phyloP scores from a whole-genome alignment of 2,113 vertebrate genomes.

The Physeter macrocephalus region DNA sequence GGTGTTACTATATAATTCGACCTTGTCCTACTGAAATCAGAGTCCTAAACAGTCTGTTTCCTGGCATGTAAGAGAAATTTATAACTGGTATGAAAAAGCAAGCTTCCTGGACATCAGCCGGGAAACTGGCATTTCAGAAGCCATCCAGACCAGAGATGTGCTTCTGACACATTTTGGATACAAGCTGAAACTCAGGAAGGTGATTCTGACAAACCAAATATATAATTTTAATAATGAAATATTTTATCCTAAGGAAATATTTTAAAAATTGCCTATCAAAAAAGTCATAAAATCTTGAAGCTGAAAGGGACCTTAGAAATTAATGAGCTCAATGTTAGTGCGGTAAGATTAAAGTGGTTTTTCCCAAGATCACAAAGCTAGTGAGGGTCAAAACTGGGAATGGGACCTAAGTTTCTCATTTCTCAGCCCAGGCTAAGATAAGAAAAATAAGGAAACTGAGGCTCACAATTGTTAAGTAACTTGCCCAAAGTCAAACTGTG shows the following conservation, averaged over 20 bases:
- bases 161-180: background rate
- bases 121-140: background rate
- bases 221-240: slow-evolving; percentile 30
- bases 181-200: background rate
- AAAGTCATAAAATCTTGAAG: slow-evolving; percentile 13
- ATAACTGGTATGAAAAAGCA: background rate
- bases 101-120: background rate
- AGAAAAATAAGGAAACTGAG: background rate
- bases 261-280: slow-evolving; percentile 34
- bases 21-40: slow-evolving; percentile 9
- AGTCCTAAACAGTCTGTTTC: background rate
- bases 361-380: background rate
- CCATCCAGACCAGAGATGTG: background rate
- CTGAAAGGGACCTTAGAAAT: background rate
- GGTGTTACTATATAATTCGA: background rate
- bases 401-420: background rate
- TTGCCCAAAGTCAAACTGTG: background rate
- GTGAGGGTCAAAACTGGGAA: background rate
- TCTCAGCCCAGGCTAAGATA: background rate
- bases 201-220: background rate
- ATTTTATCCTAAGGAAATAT: slow-evolving; percentile 33
- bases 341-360: background rate
- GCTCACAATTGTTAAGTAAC: background rate
- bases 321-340: background rate
- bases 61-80: background rate